Percentiles rank a stretch among this genome's conserved stretches.
phyloP scores from a whole-genome alignment of 2,113 vertebrate species.

The Eptesicus fuscus region DNA sequence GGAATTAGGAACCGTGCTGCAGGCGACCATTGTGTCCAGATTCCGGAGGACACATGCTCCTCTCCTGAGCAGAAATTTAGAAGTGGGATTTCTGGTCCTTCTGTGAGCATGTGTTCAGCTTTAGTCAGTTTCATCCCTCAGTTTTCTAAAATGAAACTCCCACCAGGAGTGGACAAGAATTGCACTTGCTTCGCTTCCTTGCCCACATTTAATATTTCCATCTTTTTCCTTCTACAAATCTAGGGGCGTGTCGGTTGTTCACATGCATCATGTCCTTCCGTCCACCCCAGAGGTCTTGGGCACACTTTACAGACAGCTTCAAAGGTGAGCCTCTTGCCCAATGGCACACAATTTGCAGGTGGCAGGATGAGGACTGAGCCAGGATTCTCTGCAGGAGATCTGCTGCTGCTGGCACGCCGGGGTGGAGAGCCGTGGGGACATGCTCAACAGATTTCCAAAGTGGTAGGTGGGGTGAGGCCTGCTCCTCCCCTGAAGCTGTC shows the following conservation, averaged over 20 bases:
- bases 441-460: background rate
- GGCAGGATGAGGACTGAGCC: background rate
- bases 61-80: background rate
- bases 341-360: accelerated
- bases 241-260: accelerated
- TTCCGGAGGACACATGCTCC: background rate
- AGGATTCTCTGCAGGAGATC: background rate
- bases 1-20: accelerated
- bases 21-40: accelerated
- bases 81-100: background rate
- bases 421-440: background rate
- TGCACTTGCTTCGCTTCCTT: background rate
- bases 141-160: background rate
- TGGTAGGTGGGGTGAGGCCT: background rate
- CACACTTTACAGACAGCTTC: background rate
- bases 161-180: background rate
- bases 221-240: background rate
- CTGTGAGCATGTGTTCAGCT: background rate
- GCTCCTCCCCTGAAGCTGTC: background rate
- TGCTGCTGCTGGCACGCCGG: background rate
- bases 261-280: accelerated
- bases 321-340: too few species aligned
- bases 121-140: background rate
- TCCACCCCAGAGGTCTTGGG: accelerated
- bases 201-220: background rate